Evolutionary conservation across 2,888 invertebrate species (phyloP).

Genomic region (Dryococelus australis): DNA sequence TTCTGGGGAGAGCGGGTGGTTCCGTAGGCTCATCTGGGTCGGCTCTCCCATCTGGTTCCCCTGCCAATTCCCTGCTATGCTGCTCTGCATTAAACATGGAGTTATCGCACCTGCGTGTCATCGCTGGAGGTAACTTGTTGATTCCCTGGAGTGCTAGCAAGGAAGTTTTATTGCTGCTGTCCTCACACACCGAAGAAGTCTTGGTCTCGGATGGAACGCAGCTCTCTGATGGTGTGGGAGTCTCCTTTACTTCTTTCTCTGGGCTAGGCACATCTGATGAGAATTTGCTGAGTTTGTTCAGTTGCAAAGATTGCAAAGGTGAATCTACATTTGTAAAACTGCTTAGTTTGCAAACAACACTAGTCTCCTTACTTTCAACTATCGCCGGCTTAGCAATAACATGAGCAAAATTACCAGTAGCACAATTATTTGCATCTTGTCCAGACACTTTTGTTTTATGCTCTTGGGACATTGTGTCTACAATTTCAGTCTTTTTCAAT

Average conservation of each 20-base stretch:
- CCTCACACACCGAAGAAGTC: not conserved
- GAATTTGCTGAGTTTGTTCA: too few species aligned
- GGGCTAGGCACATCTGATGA: too few species aligned
- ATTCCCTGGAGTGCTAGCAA: not conserved
- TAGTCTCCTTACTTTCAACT: not conserved
- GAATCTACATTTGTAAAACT: too few species aligned
- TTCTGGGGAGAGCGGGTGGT: slow-evolving; percentile 73
- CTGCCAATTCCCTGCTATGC: slow-evolving; percentile 76
- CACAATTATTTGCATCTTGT: too few species aligned
- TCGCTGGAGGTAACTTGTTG: slow-evolving; percentile 19
- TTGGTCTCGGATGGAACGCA: not conserved
- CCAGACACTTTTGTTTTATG: not conserved
- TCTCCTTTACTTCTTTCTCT: too few species aligned
- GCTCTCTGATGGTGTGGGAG: too few species aligned
- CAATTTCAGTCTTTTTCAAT: not conserved
- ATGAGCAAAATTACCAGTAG: not conserved
- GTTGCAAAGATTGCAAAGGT: too few species aligned
- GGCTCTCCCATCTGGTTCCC: slow-evolving; percentile 87
- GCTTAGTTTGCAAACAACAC: too few species aligned
- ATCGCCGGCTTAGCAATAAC: slow-evolving; percentile 7
- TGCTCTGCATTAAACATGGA: slow-evolving; percentile 57
- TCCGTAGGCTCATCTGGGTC: slow-evolving; percentile 77
- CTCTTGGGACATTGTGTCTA: not conserved
- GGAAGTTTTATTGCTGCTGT: not conserved
- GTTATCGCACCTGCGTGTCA: slow-evolving; percentile 52